phyloP scores from a whole-genome alignment of 2,797 vertebrate genomes.

The Dallia pectoralis region DNA sequence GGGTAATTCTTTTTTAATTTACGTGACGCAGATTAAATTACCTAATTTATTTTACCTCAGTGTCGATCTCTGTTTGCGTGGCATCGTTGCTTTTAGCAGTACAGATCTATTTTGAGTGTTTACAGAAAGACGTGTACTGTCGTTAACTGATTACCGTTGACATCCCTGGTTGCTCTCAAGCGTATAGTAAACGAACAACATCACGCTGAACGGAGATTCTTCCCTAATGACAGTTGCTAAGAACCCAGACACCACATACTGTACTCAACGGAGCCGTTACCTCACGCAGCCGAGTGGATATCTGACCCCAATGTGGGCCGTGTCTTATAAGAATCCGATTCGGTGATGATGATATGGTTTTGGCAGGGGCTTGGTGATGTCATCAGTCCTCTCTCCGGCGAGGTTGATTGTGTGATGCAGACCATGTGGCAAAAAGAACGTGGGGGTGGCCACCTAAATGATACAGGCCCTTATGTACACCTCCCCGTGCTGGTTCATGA shows the following conservation, averaged over 20 bases:
- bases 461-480: not conserved
- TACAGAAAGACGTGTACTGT: not conserved
- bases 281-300: not conserved
- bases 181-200: not conserved
- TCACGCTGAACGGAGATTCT: not conserved
- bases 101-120: too few species aligned
- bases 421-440: slow-evolving; percentile 16
- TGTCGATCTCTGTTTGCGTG: too few species aligned
- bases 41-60: too few species aligned
- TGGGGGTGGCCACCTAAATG: not conserved
- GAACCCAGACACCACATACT: not conserved
- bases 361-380: slow-evolving; percentile 14
- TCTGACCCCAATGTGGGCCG: not conserved
- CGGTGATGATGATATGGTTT: slow-evolving; percentile 25
- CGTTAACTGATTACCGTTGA: too few species aligned
- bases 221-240: not conserved
- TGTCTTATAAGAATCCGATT: slow-evolving; percentile 18
- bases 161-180: not conserved
- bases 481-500: not conserved
- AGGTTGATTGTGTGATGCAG: slow-evolving; percentile 20
- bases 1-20: too few species aligned
- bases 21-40: too few species aligned
- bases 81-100: not conserved
- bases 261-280: not conserved
- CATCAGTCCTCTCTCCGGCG: not conserved